Evolutionary conservation across 2,888 invertebrate genomes (phyloP).

Genomic region (Chaetogeoica ovagalla): DNA sequence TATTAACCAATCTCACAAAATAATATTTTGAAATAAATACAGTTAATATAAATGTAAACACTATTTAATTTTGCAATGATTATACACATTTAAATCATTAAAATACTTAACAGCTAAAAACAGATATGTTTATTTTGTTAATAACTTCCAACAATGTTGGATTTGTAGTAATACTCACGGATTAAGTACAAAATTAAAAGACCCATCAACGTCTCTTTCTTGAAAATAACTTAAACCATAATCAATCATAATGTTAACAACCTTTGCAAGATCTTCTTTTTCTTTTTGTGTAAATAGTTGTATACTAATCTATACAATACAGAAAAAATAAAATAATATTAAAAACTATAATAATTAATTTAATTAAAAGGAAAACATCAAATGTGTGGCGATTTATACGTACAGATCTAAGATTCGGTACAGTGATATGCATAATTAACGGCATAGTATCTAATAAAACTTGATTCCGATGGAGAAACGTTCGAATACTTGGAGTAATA

Average conservation of each 20-base stretch:
- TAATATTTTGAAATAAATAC: no score
- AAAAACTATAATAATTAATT: neutral
- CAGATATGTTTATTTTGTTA: neutral
- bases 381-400: constrained; percentile 55
- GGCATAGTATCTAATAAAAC: constrained; percentile 75
- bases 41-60: no score
- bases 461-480: constrained; percentile 60
- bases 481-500: constrained; percentile 65
- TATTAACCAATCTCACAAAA: no score
- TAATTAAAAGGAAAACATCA: neutral
- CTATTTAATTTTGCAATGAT: neutral
- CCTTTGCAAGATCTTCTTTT: constrained; percentile 68
- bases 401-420: constrained; percentile 76
- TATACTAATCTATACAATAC: constrained; percentile 62
- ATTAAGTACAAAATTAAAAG: constrained; percentile 73
- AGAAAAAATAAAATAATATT: constrained; percentile 5
- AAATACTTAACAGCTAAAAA: neutral
- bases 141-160: no score
- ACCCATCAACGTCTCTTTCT: constrained; percentile 75
- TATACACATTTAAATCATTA: neutral
- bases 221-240: constrained; percentile 85
- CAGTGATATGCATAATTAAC: constrained; percentile 70
- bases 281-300: constrained; percentile 77
- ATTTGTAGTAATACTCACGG: constrained; percentile 63
- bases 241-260: constrained; percentile 84